A percentile compares a stretch with the other conserved stretches of the same genome.
These are phyloP conservation scores for Dolomedes plantarius DNA, from an alignment of 2,888 invertebrate species.

Conservation along the genomic window DNA sequence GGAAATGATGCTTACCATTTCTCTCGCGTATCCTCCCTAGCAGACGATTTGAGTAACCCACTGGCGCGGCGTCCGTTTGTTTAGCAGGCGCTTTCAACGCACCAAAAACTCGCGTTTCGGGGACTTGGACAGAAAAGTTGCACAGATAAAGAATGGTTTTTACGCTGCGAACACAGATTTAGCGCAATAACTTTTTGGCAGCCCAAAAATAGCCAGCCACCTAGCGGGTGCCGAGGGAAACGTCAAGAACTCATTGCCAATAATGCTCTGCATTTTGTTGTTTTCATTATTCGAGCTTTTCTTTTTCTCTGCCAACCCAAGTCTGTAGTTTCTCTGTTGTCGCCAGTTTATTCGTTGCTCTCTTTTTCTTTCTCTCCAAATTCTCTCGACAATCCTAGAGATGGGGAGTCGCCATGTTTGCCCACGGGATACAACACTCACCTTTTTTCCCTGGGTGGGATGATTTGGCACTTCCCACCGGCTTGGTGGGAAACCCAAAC, in stretches of 20 bases:
- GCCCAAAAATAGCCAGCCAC: conserved; percentile 39
- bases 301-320: conserved; percentile 23
- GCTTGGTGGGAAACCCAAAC: too few species aligned
- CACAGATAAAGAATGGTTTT: neutral
- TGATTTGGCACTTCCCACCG: too few species aligned
- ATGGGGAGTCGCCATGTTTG: neutral
- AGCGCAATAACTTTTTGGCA: conserved; percentile 57
- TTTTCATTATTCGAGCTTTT: conserved; percentile 44
- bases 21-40: too few species aligned
- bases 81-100: too few species aligned
- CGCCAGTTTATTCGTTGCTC: conserved; percentile 30
- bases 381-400: neutral
- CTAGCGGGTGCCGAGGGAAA: conserved; percentile 42
- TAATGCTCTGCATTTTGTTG: conserved; percentile 57
- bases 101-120: neutral
- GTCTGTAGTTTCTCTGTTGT: conserved; percentile 53
- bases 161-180: conserved; percentile 38
- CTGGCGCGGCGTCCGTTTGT: too few species aligned
- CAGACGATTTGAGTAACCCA: too few species aligned
- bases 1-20: too few species aligned
- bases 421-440: neutral
- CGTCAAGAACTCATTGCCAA: conserved; percentile 64
- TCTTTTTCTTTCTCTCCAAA: neutral
- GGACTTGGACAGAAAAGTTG: neutral
- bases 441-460: too few species aligned